These are phyloP conservation scores for Urosaurus nigricauda DNA, from an alignment of 2,797 vertebrate species.

Conservation along the genomic window DNA sequence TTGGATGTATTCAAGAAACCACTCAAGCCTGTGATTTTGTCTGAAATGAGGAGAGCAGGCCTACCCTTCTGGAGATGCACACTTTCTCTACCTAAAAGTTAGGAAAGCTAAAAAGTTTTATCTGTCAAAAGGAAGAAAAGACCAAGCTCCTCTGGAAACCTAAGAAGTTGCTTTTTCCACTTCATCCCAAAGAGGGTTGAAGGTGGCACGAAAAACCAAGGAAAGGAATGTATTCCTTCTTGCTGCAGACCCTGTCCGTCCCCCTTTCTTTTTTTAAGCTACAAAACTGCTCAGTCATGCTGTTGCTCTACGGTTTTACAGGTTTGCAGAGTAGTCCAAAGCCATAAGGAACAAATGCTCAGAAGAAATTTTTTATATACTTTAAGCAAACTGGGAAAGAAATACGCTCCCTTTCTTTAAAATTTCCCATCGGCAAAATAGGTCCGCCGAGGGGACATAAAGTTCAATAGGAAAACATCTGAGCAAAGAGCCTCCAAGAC, in stretches of 20 bases:
- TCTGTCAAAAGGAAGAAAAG: not conserved
- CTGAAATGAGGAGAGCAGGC: not conserved
- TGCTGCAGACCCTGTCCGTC: not conserved
- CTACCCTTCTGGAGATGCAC: not conserved
- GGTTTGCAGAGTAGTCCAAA: not conserved
- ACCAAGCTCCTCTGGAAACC: not conserved
- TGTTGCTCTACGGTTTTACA: not conserved
- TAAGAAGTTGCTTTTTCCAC: constrained; percentile 40
- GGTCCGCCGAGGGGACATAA: constrained; percentile 66
- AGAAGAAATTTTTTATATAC: constrained; percentile 60
- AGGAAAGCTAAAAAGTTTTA: not conserved
- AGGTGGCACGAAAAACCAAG: constrained; percentile 36
- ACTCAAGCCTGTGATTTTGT: not conserved
- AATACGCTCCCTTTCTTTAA: constrained; percentile 62
- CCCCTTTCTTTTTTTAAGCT: not conserved
- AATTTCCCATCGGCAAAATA: constrained; percentile 59
- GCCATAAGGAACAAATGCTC: constrained; percentile 25
- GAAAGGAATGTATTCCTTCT: not conserved
- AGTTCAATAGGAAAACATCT: constrained; percentile 80
- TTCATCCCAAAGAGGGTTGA: constrained; percentile 51
- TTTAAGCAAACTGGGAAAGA: constrained; percentile 67
- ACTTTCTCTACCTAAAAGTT: not conserved
- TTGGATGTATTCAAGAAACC: not conserved
- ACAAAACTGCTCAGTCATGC: constrained; percentile 2
- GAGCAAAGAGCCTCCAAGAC: constrained; percentile 79